phyloP scores from a whole-genome alignment of 2,113 vertebrate genomes.

The Tautogolabrus adspersus region DNA sequence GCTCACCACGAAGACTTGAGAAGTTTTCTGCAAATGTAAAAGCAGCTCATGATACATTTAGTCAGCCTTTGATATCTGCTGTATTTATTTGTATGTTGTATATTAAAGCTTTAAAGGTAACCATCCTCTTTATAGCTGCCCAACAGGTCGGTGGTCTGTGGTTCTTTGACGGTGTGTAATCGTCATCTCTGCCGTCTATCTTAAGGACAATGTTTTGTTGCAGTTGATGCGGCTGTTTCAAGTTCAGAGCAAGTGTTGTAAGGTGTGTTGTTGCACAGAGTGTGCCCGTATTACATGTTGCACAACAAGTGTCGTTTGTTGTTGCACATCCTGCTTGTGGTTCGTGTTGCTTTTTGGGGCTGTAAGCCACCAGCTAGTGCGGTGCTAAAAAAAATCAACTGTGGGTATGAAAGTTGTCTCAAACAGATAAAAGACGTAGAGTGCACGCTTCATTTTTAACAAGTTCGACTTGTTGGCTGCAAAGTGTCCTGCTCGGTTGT shows the following conservation, averaged over 20 bases:
- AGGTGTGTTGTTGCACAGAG: slow-evolving; percentile 22
- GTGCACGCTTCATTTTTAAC: too few species aligned
- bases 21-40: too few species aligned
- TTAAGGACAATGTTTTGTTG: background rate
- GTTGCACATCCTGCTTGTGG: slow-evolving; percentile 34
- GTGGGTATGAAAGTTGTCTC: too few species aligned
- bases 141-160: background rate
- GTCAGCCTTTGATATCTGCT: too few species aligned
- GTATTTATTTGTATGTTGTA: too few species aligned
- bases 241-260: background rate
- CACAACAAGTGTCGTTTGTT: background rate
- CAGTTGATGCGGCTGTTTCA: background rate
- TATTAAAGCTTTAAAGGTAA: too few species aligned
- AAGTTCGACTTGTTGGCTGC: background rate
- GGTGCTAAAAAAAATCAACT: background rate
- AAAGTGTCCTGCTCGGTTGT: slow-evolving; percentile 1
- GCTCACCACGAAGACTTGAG: too few species aligned
- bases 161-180: background rate
- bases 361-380: background rate
- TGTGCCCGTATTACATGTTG: slow-evolving; percentile 1
- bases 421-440: too few species aligned
- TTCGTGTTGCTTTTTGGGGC: background rate
- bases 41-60: too few species aligned
- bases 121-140: background rate
- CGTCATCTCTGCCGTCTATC: background rate